phyloP scores from a whole-genome alignment of 2,888 invertebrate genomes.

The Ferdinandea cuprea region DNA sequence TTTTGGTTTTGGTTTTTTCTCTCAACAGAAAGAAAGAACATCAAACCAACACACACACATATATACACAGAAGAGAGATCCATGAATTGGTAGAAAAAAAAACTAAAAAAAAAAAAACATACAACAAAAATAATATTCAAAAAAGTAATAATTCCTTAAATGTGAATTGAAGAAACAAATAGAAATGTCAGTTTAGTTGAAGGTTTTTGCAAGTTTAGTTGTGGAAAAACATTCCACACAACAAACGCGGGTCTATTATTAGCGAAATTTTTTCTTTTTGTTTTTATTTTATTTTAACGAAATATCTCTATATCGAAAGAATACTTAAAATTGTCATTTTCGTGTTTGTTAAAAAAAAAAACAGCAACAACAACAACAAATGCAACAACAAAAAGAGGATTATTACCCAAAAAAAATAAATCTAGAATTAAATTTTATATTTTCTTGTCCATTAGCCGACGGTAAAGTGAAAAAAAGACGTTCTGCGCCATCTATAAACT shows the following conservation, averaged over 20 bases:
- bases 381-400: not conserved
- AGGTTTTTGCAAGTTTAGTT: slow-evolving; percentile 78
- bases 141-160: slow-evolving; percentile 73
- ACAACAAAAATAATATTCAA: slow-evolving; percentile 53
- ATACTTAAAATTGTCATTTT: not conserved
- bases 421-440: not conserved
- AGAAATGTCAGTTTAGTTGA: slow-evolving; percentile 78
- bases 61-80: slow-evolving; percentile 5
- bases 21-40: slow-evolving; percentile 40
- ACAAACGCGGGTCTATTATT: slow-evolving; percentile 61
- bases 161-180: slow-evolving; percentile 75
- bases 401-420: not conserved
- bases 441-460: slow-evolving; percentile 18
- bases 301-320: slow-evolving; percentile 13
- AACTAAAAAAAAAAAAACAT: slow-evolving; percentile 41
- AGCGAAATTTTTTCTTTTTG: too few species aligned
- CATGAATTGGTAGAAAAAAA: slow-evolving; percentile 31
- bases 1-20: not conserved
- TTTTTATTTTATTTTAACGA: not conserved
- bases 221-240: slow-evolving; percentile 68
- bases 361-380: not conserved
- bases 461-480: slow-evolving; percentile 8
- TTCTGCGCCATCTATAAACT: slow-evolving; percentile 7
- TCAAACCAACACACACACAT: slow-evolving; percentile 2
- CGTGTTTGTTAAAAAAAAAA: not conserved